phyloP scores from a whole-genome alignment of 2,113 vertebrate genomes.

The Chaenogobius annularis region DNA sequence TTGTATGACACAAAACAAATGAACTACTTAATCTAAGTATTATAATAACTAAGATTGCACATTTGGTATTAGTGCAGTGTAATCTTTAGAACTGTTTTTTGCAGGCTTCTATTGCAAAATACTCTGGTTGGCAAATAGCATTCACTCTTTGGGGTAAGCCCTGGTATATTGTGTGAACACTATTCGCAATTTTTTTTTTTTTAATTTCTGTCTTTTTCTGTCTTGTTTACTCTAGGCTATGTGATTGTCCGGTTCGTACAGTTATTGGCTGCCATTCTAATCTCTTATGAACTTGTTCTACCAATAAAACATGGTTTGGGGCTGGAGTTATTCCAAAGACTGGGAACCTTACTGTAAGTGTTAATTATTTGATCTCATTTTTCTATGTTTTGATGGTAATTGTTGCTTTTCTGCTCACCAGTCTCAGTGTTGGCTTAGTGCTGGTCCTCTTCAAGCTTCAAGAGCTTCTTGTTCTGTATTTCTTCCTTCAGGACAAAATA shows the following conservation, averaged over 20 bases:
- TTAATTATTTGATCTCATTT: background rate
- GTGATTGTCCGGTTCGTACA: conserved; percentile 84
- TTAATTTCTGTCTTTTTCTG: background rate
- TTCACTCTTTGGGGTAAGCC: conserved; percentile 89
- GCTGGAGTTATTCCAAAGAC: conserved; percentile 65
- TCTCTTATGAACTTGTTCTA: conserved; percentile 79
- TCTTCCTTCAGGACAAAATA: conserved; percentile 88
- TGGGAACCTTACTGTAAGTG: conserved; percentile 79
- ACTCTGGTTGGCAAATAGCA: conserved; percentile 90
- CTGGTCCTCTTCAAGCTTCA: conserved; percentile 78
- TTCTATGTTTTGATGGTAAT: background rate
- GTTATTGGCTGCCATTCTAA: conserved; percentile 74
- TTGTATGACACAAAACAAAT: no score
- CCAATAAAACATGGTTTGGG: conserved; percentile 71
- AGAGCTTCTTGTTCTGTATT: conserved; percentile 76
- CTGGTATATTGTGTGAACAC: background rate
- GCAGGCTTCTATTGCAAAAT: conserved; percentile 86
- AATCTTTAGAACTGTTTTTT: conserved; percentile 2
- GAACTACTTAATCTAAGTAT: no score
- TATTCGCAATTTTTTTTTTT: background rate
- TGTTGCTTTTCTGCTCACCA: conserved; percentile 41
- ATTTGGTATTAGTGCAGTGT: background rate
- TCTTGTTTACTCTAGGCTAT: conserved; percentile 76
- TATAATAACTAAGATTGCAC: no score
- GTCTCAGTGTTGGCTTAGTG: conserved; percentile 76